phyloP scores from a whole-genome alignment of 2,888 invertebrate species.

The Agrochola macilenta region DNA sequence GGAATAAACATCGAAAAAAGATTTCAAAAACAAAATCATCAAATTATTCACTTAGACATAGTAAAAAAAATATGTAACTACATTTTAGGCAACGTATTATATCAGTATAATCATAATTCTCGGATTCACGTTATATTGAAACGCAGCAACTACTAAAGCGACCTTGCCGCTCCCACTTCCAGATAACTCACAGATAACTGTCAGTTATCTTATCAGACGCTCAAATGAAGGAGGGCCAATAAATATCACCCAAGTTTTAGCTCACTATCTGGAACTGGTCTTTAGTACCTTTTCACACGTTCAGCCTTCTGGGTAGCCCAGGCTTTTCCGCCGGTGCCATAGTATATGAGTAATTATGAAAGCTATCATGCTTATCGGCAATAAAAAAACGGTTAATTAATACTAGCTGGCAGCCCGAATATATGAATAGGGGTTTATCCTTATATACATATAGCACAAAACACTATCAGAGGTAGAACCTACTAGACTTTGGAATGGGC shows the following conservation, averaged over 20 bases:
- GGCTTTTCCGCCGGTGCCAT: background rate
- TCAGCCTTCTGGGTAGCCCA: background rate
- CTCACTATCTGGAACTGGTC: background rate
- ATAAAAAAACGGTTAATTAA: background rate
- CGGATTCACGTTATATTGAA: background rate
- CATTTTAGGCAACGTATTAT: background rate
- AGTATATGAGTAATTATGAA: background rate
- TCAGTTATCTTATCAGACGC: constrained; percentile 7
- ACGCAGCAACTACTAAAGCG: background rate
- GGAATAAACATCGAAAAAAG: background rate
- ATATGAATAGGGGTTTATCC: background rate
- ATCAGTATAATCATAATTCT: background rate
- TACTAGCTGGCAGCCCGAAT: background rate
- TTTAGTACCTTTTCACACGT: background rate
- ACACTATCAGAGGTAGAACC: too few species aligned
- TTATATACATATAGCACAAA: background rate
- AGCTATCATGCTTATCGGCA: background rate
- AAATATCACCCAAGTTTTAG: background rate
- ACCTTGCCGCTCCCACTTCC: background rate
- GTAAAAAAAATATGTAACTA: too few species aligned
- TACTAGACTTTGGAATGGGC: background rate
- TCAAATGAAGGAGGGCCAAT: background rate
- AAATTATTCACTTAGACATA: background rate
- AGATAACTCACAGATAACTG: background rate
- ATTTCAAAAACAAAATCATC: background rate